These are phyloP conservation scores for Drosophila erecta DNA, from an alignment of 1,140 invertebrate genomes.

Conservation along the genomic window DNA sequence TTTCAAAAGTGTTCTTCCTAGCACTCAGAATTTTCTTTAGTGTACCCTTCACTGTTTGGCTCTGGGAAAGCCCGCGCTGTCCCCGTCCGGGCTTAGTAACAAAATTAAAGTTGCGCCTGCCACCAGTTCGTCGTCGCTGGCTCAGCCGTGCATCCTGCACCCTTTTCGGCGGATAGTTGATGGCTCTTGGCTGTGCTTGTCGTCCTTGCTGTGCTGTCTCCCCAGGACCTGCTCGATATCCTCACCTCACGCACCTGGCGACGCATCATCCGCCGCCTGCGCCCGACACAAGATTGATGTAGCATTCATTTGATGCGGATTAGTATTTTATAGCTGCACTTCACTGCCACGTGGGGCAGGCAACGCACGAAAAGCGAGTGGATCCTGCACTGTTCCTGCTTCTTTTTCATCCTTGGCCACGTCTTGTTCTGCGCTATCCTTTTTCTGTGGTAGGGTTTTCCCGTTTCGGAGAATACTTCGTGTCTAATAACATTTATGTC, in stretches of 20 bases:
- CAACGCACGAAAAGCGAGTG: conserved; percentile 52
- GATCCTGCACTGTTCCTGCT: conserved; percentile 51
- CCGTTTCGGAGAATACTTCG: neutral
- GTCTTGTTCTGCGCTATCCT: neutral
- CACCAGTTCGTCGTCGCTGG: conserved; percentile 31
- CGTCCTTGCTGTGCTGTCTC: conserved; percentile 1
- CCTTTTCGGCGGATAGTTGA: conserved; percentile 41
- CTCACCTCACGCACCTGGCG: conserved; percentile 52
- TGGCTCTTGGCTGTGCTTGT: conserved; percentile 12
- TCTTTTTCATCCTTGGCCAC: conserved; percentile 1
- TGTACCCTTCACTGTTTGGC: neutral
- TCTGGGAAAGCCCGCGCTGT: conserved; percentile 2
- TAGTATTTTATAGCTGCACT: conserved; percentile 83
- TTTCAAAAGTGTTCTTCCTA: no score
- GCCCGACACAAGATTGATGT: conserved; percentile 80
- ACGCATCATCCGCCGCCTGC: conserved; percentile 56
- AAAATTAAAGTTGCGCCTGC: conserved; percentile 76
- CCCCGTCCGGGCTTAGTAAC: conserved; percentile 63
- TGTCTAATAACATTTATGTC: no score
- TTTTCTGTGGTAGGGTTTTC: neutral
- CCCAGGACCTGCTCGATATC: neutral
- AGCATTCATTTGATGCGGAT: conserved; percentile 83
- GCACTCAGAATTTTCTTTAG: neutral
- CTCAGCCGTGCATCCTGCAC: conserved; percentile 32
- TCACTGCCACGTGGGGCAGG: conserved; percentile 54